Evolutionary conservation across 1,140 invertebrate genomes (phyloP).

Genomic region (Heliothis virescens): DNA sequence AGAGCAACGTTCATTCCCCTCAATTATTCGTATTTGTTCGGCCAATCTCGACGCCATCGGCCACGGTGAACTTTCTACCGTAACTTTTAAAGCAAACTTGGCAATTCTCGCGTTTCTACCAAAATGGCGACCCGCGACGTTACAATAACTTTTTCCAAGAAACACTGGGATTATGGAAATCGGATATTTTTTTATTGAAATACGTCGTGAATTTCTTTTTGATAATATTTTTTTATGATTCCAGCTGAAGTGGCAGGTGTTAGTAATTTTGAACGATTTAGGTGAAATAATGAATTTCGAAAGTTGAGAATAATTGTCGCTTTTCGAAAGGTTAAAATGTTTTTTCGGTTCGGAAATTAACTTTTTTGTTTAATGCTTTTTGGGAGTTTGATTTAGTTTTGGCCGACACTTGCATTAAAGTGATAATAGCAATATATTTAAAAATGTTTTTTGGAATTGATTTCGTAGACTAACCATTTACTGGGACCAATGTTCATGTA

Average conservation of each 20-base stretch:
- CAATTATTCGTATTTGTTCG: slow-evolving; percentile 42
- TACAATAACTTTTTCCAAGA: slow-evolving; percentile 24
- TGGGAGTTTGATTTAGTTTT: too few species aligned
- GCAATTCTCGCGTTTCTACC: slow-evolving; percentile 10
- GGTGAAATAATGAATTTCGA: slow-evolving; percentile 7
- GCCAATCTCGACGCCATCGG: slow-evolving; percentile 12
- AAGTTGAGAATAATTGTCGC: slow-evolving; percentile 8
- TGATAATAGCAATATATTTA: too few species aligned
- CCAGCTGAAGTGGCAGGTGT: not conserved
- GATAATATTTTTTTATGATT: not conserved
- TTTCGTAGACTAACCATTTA: too few species aligned
- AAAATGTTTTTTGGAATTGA: too few species aligned
- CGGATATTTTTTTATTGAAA: not conserved
- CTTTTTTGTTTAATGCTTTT: too few species aligned
- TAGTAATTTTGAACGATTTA: slow-evolving; percentile 11
- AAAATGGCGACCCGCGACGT: slow-evolving; percentile 30
- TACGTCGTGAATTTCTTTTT: slow-evolving; percentile 1
- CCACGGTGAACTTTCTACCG: slow-evolving; percentile 2
- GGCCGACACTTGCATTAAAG: too few species aligned
- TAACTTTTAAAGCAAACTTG: slow-evolving; percentile 42
- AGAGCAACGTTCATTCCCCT: slow-evolving; percentile 13
- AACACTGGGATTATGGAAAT: slow-evolving; percentile 30
- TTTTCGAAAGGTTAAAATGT: not conserved
- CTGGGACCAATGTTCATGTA: too few species aligned
- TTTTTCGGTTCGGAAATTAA: not conserved